These are phyloP conservation scores for Capitulum mitella DNA, from an alignment of 2,888 invertebrate species.

Conservation along the genomic window DNA sequence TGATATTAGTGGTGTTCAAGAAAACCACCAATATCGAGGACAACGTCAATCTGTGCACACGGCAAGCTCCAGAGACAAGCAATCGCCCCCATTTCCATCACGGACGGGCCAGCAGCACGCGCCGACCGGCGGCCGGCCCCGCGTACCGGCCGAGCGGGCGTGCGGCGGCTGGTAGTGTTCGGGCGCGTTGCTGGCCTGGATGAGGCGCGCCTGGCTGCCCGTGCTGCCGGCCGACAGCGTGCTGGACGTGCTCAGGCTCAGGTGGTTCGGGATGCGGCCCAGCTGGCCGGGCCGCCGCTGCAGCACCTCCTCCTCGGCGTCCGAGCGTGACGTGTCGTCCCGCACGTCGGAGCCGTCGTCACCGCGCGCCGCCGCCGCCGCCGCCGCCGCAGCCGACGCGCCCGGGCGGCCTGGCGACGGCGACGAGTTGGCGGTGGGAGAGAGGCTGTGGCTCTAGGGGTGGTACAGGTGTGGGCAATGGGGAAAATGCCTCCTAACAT, in stretches of 20 bases:
- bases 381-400: conserved; percentile 47
- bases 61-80: no score
- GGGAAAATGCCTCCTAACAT: no score
- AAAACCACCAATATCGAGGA: no score
- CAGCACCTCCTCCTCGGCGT: conserved; percentile 31
- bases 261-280: conserved; percentile 86
- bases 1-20: no score
- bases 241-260: conserved; percentile 86
- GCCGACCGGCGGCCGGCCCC: no score
- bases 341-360: conserved; percentile 32
- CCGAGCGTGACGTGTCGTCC: conserved; percentile 16
- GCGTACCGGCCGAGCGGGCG: conserved; percentile 42
- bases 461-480: no score
- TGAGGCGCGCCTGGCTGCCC: conserved; percentile 83
- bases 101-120: no score
- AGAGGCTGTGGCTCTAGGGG: no score
- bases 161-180: conserved; percentile 84
- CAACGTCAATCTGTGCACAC: background rate
- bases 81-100: no score
- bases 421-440: background rate
- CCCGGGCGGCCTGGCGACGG: background rate
- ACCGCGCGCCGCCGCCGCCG: conserved; percentile 48
- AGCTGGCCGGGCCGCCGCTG: conserved; percentile 54
- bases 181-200: conserved; percentile 89
- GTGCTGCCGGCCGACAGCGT: conserved; percentile 89